Evolutionary conservation across 2,888 invertebrate genomes (phyloP).

Genomic region (Caenorhabditis wallacei): DNA sequence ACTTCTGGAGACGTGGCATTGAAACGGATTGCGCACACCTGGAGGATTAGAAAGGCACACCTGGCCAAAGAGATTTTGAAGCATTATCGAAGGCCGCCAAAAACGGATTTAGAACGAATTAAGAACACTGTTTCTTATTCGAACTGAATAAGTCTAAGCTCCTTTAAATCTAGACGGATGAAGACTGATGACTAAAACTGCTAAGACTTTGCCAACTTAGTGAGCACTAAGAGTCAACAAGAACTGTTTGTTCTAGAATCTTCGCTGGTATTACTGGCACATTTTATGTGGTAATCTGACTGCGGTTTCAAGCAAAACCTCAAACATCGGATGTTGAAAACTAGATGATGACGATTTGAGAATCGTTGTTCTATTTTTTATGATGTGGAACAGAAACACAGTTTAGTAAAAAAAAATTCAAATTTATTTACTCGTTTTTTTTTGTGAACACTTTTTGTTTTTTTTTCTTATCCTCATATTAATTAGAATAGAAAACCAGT

Average conservation of each 20-base stretch:
- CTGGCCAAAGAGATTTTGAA: background rate
- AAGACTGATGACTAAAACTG: too few species aligned
- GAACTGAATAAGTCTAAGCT: too few species aligned
- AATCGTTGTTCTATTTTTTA: slow-evolving; percentile 27
- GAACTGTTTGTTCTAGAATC: slow-evolving; percentile 56
- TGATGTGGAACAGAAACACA: slow-evolving; percentile 21
- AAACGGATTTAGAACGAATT: slow-evolving; percentile 25
- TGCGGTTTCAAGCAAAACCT: slow-evolving; percentile 58
- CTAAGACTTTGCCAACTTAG: background rate
- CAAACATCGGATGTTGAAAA: slow-evolving; percentile 42
- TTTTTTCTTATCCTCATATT: slow-evolving; percentile 55
- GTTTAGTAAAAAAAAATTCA: slow-evolving; percentile 31
- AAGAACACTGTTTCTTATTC: background rate
- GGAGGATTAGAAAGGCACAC: slow-evolving; percentile 28
- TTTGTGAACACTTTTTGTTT: slow-evolving; percentile 49
- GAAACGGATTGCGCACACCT: slow-evolving; percentile 24
- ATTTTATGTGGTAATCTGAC: slow-evolving; percentile 52
- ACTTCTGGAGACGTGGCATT: slow-evolving; percentile 8
- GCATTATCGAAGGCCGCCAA: slow-evolving; percentile 13
- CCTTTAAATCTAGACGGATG: too few species aligned
- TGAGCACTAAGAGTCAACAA: slow-evolving; percentile 37
- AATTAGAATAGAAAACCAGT: slow-evolving; percentile 51
- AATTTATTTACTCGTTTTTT: slow-evolving; percentile 66
- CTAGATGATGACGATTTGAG: slow-evolving; percentile 3
- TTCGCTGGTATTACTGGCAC: slow-evolving; percentile 53